These are phyloP conservation scores for Zaprionus ornatus DNA, from an alignment of 1,140 invertebrate genomes.

Conservation along the genomic window DNA sequence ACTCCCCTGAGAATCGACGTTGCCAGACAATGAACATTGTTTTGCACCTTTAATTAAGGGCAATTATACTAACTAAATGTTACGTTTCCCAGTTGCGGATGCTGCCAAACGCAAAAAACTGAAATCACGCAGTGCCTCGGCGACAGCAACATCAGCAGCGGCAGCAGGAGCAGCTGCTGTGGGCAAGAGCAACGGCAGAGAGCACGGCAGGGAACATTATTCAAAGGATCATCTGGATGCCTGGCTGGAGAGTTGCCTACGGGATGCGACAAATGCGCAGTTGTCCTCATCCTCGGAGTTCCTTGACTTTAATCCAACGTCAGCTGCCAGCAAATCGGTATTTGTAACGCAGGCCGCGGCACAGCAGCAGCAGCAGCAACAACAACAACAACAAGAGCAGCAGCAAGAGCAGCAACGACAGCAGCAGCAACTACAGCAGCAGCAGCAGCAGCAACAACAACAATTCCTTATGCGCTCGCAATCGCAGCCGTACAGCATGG, in stretches of 20 bases:
- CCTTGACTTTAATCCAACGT: conserved; percentile 75
- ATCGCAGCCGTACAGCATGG: conserved; percentile 58
- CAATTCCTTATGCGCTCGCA: conserved; percentile 60
- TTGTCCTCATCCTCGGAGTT: conserved; percentile 81
- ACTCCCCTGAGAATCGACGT: background rate
- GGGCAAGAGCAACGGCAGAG: conserved; percentile 10
- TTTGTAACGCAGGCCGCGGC: conserved; percentile 45
- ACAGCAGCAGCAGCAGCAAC: conserved; percentile 30
- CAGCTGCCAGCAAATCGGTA: conserved; percentile 28
- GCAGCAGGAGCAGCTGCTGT: conserved; percentile 16
- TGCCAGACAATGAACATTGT: background rate
- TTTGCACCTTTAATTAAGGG: background rate
- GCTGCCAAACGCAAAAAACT: conserved; percentile 75
- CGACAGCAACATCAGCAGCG: conserved; percentile 13
- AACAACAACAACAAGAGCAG: conserved; percentile 50
- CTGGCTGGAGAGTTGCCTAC: conserved; percentile 78
- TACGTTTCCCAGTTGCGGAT: conserved; percentile 45
- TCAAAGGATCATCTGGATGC: conserved; percentile 79
- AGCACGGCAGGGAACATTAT: conserved; percentile 52
- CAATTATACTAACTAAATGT: conserved; percentile 20
- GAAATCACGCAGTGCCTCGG: conserved; percentile 67
- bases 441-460: conserved; percentile 59
- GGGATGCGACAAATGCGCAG: conserved; percentile 77
- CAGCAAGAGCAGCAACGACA: conserved; percentile 44
- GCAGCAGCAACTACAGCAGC: conserved; percentile 41